These are phyloP conservation scores for Silurus glanis DNA, from an alignment of 2,113 vertebrate species.

Conservation along the genomic window DNA sequence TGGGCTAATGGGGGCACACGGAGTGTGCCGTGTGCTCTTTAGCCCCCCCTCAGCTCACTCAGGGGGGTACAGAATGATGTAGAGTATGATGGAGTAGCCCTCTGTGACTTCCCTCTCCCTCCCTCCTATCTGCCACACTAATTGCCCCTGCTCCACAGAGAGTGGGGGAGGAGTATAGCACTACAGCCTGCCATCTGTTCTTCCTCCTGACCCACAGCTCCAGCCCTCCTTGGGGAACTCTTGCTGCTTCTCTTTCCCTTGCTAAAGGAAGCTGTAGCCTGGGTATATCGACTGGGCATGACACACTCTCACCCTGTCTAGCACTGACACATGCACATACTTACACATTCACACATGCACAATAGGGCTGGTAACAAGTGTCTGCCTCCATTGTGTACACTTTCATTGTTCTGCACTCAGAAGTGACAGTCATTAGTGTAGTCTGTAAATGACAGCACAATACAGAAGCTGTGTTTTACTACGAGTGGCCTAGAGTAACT, in stretches of 20 bases:
- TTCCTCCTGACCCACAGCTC: constrained; percentile 74
- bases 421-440: constrained; percentile 36
- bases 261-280: not conserved
- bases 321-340: constrained; percentile 46
- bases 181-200: constrained; percentile 81
- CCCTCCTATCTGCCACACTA: constrained; percentile 64
- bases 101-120: constrained; percentile 57
- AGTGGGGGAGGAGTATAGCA: constrained; percentile 54
- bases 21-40: constrained; percentile 38
- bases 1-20: constrained; percentile 38
- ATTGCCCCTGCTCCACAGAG: constrained; percentile 66
- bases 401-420: constrained; percentile 32
- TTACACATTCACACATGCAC: constrained; percentile 22
- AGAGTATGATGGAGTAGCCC: constrained; percentile 62
- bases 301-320: constrained; percentile 30
- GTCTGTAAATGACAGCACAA: constrained; percentile 44
- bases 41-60: not conserved
- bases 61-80: constrained; percentile 25
- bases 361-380: constrained; percentile 45
- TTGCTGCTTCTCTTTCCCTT: constrained; percentile 32
- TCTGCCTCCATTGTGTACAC: constrained; percentile 28
- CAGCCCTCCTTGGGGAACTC: constrained; percentile 52
- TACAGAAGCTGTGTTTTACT: constrained; percentile 25
- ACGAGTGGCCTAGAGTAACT: constrained; percentile 25
- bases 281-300: constrained; percentile 4